Base-by-base conservation (phyloP, 2,888 invertebrate species). In the Panzeria rudis region DNA sequence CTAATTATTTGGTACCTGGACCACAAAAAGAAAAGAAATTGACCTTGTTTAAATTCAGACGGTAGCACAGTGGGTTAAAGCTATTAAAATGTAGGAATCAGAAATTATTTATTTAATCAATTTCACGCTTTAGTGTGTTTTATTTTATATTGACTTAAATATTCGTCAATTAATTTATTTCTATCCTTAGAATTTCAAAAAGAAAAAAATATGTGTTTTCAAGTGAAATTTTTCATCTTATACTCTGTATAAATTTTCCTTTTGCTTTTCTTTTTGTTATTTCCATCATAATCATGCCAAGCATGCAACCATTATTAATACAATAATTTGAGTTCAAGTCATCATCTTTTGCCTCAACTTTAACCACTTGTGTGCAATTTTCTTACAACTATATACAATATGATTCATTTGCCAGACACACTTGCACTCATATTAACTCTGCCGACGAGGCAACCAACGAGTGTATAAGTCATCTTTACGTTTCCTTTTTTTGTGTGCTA, bases 231-330 rank as follows among this genome's bases (percentile, higher is more conserved):
- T 54, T 64, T 9, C 64, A 54, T 7, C 23, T 64, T 47, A 25
- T 29, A 66, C 23, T 50, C 11, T 44, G 17, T 23, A 66, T 25
- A 32, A 3, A 13, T 44, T 38, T 38, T 11, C 1, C 35, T 13
- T 20, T 5, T 5, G 6, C 38, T 35, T 50, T 38, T 52, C 11
- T 23, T 52, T 29, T 25, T n/a, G 44, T 15, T 52, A 56, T 56
- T 80, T 80, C 11, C 38, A 35, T 66, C 50, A n/a, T 72, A 80
- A 80, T 80, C 64, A 80, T 80, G 54, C 47, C 56, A 64, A 80
- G 79, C 79, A 72, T 66, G 79, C 72, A 80, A 80, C 56, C 72
- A 72, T 72, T 72, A 80, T 72, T 80, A 80, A 80, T 80, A 38
- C 64, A 72, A 73, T 80, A 80, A 80, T 80, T 80, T 72, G 13